Conservation (phyloP, 2,888 invertebrate species). For the Anaspis maculata region DNA sequence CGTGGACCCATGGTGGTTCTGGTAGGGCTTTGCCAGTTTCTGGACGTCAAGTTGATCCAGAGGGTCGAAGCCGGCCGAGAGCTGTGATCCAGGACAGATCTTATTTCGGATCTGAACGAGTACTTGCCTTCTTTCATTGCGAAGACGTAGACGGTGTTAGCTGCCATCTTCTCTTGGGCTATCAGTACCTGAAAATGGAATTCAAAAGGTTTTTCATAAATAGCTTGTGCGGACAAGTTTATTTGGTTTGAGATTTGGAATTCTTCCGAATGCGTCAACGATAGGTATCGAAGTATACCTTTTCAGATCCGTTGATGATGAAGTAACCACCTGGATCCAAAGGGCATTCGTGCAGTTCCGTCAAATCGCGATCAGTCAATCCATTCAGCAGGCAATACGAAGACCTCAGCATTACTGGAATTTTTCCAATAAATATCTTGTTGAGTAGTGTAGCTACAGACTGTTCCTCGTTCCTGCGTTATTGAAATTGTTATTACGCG, state of each 20-base stretch:
- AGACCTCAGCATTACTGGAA: slow-evolving; percentile 98
- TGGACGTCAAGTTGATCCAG: slow-evolving; percentile 99
- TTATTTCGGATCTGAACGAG: slow-evolving; percentile 96
- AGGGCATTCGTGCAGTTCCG: slow-evolving; percentile 98
- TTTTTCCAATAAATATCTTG: slow-evolving; percentile 66
- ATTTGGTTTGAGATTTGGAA: too few relatives aligned
- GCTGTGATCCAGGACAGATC: slow-evolving; percentile 87
- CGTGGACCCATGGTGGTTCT: slow-evolving; percentile 98
- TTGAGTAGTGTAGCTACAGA: slow-evolving; percentile 76
- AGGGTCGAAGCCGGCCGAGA: slow-evolving; percentile 94
- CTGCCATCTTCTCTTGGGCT: slow-evolving; percentile 99
- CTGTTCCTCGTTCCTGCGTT: slow-evolving; percentile 81
- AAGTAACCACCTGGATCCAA: slow-evolving; percentile 99
- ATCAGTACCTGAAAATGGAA: too few relatives aligned
- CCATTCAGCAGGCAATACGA: slow-evolving; percentile 93
- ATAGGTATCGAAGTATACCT: too few relatives aligned
- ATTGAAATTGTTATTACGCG: too few relatives aligned
- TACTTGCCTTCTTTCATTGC: slow-evolving; percentile 99
- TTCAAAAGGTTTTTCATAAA: too few relatives aligned
- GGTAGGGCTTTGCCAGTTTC: slow-evolving; percentile 95
- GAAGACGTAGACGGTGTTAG: slow-evolving; percentile 99
- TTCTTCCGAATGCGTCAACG: too few relatives aligned
- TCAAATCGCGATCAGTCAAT: slow-evolving; percentile 95
- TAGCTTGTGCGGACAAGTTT: too few relatives aligned
- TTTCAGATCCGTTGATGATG: slow-evolving; percentile 97